Evolutionary conservation across 2,888 invertebrate species (phyloP), one percentile per base, ranked within the genome.

Genomic region (Drosophila neotestacea): DNA sequence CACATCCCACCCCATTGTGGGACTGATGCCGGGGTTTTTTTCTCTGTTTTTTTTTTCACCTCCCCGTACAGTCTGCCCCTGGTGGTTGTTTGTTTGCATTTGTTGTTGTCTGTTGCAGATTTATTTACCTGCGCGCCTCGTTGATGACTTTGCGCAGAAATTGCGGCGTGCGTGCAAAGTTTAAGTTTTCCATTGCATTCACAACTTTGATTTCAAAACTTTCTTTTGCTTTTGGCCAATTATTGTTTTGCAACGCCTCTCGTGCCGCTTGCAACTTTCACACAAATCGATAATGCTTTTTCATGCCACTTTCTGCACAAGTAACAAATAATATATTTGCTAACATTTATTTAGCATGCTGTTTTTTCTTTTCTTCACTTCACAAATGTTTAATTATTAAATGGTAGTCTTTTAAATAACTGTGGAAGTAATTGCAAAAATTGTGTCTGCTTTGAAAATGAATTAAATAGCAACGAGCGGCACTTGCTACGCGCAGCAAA

Each of bases 81-180:
- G 39, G 32, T 39, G 39, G 63, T 56, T 84, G 82, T 66, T 75
- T 52, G 72, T 54, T 71, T 70, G 62, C 38, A 54, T 39, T 64
- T 48, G 10, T 66, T 72, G 56, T 65, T 63, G 55, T 60, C 16
- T 60, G 70, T 51, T 79, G 42, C 51, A 79, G 58, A 61, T 79
- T 66, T 70, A 83, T 73, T 84, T 87, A 90, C 90, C 89, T 90
- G 76, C 90, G 85, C 70, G 90, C 92, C 69, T 91, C 92, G 72
- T 77, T 86, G 72, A 92, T 88, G 73, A 92, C 92, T 89, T 91
- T 92, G 72, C 90, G 92, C 85, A 92, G 89, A 87, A 92, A 91
- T 60, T 91, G 90, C 73, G 92, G 92, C 30, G 92, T 92, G 80
- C 89, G 91, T 67, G 90, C 89, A 83, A 92, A 91, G 81, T 89